Evolutionary conservation across 2,797 vertebrate genomes (phyloP).

Genomic region (Botia almorhae): DNA sequence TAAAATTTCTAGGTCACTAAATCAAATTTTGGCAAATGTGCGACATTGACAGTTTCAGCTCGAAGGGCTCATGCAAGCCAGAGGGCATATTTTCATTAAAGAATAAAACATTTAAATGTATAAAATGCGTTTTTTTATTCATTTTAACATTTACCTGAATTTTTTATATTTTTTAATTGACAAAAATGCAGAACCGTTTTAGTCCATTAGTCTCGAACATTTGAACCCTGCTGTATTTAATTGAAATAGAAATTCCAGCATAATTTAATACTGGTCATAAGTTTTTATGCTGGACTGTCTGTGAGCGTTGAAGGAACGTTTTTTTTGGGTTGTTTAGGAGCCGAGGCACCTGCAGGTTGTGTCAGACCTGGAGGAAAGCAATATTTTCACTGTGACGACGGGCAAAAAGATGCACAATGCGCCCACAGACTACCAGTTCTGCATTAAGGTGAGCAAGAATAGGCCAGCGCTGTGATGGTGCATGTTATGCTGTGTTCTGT

Average conservation of each 20-base stretch:
- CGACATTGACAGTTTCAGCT: no score
- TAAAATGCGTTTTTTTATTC: not conserved
- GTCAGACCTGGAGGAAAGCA: conserved; percentile 92
- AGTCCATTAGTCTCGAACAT: no score
- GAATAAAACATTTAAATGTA: no score
- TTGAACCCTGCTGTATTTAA: not conserved
- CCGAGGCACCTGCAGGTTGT: conserved; percentile 93
- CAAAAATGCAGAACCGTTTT: no score
- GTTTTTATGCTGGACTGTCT: not conserved
- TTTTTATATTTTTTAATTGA: no score
- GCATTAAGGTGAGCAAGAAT: conserved; percentile 87
- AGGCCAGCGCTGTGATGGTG: not conserved
- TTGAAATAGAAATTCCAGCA: not conserved
- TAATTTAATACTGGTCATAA: not conserved
- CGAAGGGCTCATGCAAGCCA: no score
- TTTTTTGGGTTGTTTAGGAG: conserved; percentile 78
- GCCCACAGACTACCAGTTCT: conserved; percentile 93
- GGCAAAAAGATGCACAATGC: conserved; percentile 90
- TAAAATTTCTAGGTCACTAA: no score
- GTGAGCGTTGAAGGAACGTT: not conserved
- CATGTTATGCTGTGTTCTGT: not conserved
- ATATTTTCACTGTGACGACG: conserved; percentile 86
- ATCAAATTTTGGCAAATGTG: no score
- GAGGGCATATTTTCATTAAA: no score
- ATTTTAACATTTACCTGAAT: no score